Evolutionary conservation across 2,113 vertebrate species (phyloP).

Genomic region (Chrysemys picta): DNA sequence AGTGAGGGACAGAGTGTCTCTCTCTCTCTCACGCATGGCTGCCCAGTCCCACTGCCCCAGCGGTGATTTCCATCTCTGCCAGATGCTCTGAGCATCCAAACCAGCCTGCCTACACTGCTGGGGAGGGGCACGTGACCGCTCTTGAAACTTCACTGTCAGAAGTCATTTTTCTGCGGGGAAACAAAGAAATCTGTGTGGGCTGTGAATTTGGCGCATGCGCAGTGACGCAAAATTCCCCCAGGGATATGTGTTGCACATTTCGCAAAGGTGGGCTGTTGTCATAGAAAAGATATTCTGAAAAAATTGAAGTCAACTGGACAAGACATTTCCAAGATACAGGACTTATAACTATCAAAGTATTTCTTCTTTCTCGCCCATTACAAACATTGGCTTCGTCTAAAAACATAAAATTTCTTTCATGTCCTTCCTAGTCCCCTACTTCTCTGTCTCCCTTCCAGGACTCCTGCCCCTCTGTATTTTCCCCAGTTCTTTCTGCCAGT

Average conservation of each 20-base stretch:
- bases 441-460: background rate
- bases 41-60: too few relatives aligned
- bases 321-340: background rate
- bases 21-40: too few relatives aligned
- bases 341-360: background rate
- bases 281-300: conserved; percentile 29
- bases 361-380: background rate
- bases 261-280: conserved; percentile 31
- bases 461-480: background rate
- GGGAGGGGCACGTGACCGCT: too few relatives aligned
- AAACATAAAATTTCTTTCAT: conserved; percentile 21
- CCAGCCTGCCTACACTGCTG: too few relatives aligned
- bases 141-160: too few relatives aligned
- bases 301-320: background rate
- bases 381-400: background rate
- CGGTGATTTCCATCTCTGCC: too few relatives aligned
- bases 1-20: too few relatives aligned
- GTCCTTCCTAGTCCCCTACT: conserved; percentile 44
- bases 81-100: too few relatives aligned
- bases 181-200: too few relatives aligned
- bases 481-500: conserved; percentile 16
- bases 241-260: background rate
- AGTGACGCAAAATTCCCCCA: too few relatives aligned
- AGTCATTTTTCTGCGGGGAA: too few relatives aligned
- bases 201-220: too few relatives aligned